Conservation (phyloP, 35 echinoderm and acorn worm species). For the Ophiothrix spiculata region DNA sequence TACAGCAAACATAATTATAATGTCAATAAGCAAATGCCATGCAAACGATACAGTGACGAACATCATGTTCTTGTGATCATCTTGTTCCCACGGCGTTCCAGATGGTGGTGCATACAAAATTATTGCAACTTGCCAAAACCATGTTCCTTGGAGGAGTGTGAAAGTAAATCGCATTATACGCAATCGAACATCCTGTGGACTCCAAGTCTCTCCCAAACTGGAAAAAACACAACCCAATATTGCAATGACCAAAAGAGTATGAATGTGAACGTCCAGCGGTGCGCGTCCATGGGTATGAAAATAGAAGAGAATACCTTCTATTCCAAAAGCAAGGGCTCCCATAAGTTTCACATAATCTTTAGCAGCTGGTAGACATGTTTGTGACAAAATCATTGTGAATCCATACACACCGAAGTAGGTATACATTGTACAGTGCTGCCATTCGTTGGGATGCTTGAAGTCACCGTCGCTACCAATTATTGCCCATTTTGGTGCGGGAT, state of each 20-base stretch:
- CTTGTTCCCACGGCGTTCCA: conserved; percentile 63
- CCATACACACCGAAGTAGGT: conserved; percentile 87
- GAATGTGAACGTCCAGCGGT: conserved; percentile 68
- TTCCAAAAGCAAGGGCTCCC: conserved; percentile 69
- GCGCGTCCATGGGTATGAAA: conserved; percentile 69
- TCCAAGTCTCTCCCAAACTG: conserved; percentile 43
- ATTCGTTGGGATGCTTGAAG: conserved; percentile 63
- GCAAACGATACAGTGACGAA: conserved; percentile 68
- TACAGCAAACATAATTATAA: conserved; percentile 59
- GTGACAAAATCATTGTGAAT: conserved; percentile 21
- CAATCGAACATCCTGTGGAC: conserved; percentile 40
- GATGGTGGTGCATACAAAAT: conserved; percentile 69
- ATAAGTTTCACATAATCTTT: conserved; percentile 58
- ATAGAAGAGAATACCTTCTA: conserved; percentile 84
- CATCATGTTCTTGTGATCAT: conserved; percentile 67
- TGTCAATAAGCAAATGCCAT: conserved; percentile 82
- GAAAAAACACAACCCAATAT: conserved; percentile 60
- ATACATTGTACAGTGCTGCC: conserved; percentile 98
- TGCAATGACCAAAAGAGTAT: conserved; percentile 67
- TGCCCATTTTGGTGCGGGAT: conserved; percentile 60
- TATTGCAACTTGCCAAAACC: conserved; percentile 87
- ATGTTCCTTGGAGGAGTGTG: conserved; percentile 86
- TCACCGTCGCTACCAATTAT: conserved; percentile 60
- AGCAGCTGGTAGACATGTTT: conserved; percentile 54
- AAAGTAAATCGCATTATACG: conserved; percentile 54